These are phyloP conservation scores for Antedon bifida DNA, from an alignment of 35 echinoderm and acorn worm genomes.

Conservation along the genomic window DNA sequence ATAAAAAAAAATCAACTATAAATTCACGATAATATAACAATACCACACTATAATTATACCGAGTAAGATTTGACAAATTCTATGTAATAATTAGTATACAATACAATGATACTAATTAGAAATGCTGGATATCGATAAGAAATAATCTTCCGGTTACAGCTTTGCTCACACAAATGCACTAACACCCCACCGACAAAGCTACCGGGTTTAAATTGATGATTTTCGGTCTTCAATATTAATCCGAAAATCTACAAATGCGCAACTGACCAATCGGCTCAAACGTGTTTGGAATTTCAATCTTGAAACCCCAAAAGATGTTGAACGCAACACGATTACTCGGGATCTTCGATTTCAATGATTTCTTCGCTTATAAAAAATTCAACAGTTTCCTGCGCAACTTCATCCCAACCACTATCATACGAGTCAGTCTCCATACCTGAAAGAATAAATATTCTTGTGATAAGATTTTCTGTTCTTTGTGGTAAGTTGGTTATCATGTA, in stretches of 20 bases:
- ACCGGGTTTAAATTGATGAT: background rate
- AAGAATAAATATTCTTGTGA: background rate
- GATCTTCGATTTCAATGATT: constrained; percentile 83
- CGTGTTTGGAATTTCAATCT: background rate
- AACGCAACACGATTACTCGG: constrained; percentile 25
- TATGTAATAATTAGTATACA: no score
- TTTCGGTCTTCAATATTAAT: background rate
- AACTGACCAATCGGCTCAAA: background rate
- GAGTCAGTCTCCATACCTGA: constrained; percentile 56
- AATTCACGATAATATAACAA: no score
- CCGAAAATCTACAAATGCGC: background rate
- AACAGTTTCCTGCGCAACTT: constrained; percentile 77
- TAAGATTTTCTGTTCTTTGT: background rate
- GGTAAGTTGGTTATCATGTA: background rate
- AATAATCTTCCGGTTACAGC: no score
- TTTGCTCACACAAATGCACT: no score
- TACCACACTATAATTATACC: no score
- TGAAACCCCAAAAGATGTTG: background rate
- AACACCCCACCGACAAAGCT: background rate
- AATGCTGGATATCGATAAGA: no score
- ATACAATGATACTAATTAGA: no score
- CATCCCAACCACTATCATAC: constrained; percentile 40
- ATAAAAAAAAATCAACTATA: no score
- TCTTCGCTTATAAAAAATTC: constrained; percentile 99
- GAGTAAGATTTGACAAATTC: no score